Percentiles rank a stretch among this genome's conserved stretches.
These are phyloP conservation scores for Uria lomvia DNA, from an alignment of 2,113 vertebrate genomes.

Conservation along the genomic window DNA sequence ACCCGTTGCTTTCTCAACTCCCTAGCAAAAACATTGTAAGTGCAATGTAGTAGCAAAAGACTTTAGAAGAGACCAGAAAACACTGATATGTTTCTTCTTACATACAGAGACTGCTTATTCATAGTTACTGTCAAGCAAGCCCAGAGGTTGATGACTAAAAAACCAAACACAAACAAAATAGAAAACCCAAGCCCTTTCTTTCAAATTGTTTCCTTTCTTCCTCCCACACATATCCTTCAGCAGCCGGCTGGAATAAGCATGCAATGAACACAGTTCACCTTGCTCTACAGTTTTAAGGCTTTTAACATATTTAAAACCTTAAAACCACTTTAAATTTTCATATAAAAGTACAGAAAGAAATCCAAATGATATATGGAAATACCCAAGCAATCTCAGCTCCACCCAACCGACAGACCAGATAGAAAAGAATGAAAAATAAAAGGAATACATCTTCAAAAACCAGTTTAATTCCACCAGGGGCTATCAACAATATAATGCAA, in stretches of 20 bases:
- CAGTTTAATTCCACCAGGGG: not conserved
- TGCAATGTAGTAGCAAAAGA: not conserved
- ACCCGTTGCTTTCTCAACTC: not conserved
- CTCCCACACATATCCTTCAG: constrained; percentile 12
- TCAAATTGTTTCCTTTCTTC: constrained; percentile 25
- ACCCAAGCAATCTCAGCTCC: not conserved
- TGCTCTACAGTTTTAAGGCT: not conserved
- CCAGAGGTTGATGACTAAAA: constrained; percentile 27
- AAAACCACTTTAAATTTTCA: not conserved
- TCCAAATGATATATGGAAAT: not conserved
- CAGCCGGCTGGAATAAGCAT: not conserved
- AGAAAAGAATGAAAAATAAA: not conserved
- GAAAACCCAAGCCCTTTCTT: constrained; percentile 9
- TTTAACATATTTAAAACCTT: not conserved
- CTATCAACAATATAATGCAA: not conserved
- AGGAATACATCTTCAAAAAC: not conserved
- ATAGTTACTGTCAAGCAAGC: constrained; percentile 6
- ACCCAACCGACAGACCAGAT: not conserved
- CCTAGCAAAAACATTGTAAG: not conserved
- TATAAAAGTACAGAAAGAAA: not conserved
- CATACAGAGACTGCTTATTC: not conserved
- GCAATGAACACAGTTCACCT: not conserved
- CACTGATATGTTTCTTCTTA: not conserved
- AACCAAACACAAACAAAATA: not conserved
- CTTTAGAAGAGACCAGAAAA: constrained; percentile 1